Conservation (phyloP, 2,797 vertebrate species). For the Chelon auratus region DNA sequence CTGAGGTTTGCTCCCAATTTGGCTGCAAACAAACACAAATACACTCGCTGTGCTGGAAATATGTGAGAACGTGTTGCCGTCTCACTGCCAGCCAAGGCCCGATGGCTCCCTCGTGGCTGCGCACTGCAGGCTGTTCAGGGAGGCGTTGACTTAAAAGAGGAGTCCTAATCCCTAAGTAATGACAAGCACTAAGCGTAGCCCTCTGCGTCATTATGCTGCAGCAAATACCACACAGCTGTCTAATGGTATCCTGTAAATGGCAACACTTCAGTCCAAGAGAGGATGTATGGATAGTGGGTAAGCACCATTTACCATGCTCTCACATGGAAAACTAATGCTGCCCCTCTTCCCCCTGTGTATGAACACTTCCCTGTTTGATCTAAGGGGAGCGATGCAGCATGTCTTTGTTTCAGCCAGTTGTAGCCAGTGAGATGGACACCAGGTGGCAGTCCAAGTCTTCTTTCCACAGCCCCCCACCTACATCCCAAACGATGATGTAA, state of each 20-base stretch:
- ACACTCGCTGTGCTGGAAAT: conserved; percentile 51
- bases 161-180: conserved; percentile 71
- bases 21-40: conserved; percentile 65
- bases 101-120: conserved; percentile 62
- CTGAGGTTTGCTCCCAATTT: conserved; percentile 67
- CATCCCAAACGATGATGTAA: conserved; percentile 80
- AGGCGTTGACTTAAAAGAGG: conserved; percentile 66
- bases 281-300: conserved; percentile 30
- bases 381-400: conserved; percentile 47
- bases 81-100: conserved; percentile 49
- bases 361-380: conserved; percentile 51
- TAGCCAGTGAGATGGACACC: conserved; percentile 57
- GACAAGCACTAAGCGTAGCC: conserved; percentile 53
- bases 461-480: conserved; percentile 50
- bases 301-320: conserved; percentile 44
- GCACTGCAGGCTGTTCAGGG: conserved; percentile 64
- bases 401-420: conserved; percentile 54
- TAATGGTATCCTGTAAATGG: conserved; percentile 51
- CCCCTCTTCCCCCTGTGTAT: conserved; percentile 15
- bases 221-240: conserved; percentile 67
- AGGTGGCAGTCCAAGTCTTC: conserved; percentile 81
- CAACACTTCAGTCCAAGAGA: conserved; percentile 32
- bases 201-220: conserved; percentile 49
- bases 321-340: conserved; percentile 38
- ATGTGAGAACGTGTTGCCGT: conserved; percentile 48